Evolutionary conservation across 2,888 invertebrate genomes (phyloP).

Genomic region (Lasioglossum morio): DNA sequence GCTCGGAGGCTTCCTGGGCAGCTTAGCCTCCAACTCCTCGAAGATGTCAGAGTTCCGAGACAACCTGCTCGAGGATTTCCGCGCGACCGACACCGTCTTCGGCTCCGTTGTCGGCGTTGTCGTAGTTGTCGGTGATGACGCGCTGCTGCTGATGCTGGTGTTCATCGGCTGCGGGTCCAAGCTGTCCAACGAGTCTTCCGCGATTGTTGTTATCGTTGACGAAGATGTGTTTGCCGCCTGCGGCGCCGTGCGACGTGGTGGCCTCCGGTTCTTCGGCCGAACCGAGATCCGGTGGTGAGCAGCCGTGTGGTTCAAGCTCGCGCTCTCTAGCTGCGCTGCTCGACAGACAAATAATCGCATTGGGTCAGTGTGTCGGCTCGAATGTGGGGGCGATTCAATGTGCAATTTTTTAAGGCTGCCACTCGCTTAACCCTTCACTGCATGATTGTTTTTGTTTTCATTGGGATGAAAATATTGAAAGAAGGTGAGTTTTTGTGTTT

Average conservation of each 20-base stretch:
- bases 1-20: constrained; percentile 73
- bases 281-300: constrained; percentile 82
- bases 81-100: constrained; percentile 55
- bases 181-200: constrained; percentile 69
- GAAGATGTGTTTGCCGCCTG: constrained; percentile 55
- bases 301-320: constrained; percentile 80
- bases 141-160: constrained; percentile 54
- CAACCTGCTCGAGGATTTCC: constrained; percentile 80
- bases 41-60: constrained; percentile 81
- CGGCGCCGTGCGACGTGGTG: constrained; percentile 76
- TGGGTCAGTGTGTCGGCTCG: constrained; percentile 1
- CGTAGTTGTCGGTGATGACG: constrained; percentile 48
- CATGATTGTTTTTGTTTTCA: too few species aligned
- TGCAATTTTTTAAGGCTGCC: too few species aligned
- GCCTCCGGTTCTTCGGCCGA: constrained; percentile 82
- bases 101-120: constrained; percentile 39
- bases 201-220: constrained; percentile 73
- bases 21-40: constrained; percentile 79
- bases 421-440: too few species aligned
- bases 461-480: too few species aligned
- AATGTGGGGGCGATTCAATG: not conserved
- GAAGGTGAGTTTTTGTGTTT: too few species aligned
- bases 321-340: constrained; percentile 79
- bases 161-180: constrained; percentile 47
- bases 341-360: not conserved